Percentiles rank a stretch among this genome's conserved stretches.
Evolutionary conservation across 2,113 vertebrate genomes (phyloP).

Genomic region (Myotis brandtii): DNA sequence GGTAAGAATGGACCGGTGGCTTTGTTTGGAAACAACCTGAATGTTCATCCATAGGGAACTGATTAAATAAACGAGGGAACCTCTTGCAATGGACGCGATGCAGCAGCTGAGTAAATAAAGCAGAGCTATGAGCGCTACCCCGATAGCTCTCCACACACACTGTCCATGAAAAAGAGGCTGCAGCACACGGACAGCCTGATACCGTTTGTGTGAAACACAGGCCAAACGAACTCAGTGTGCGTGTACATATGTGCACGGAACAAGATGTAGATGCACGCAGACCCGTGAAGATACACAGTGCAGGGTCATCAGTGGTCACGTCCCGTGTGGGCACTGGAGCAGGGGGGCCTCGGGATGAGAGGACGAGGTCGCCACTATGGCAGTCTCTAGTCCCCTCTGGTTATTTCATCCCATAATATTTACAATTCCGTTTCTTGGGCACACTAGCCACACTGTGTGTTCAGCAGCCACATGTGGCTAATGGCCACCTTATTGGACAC

Average conservation of each 20-base stretch:
- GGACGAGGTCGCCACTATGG: not conserved
- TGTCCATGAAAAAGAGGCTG: not conserved
- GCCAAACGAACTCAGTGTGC: not conserved
- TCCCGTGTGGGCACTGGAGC: not conserved
- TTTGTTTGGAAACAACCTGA: slow-evolving; percentile 2
- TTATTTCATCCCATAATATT: not conserved
- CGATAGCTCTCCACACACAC: not conserved
- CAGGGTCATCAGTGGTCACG: too few relatives aligned
- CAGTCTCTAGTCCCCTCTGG: not conserved
- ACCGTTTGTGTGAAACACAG: not conserved
- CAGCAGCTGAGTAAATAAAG: not conserved
- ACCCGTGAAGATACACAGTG: not conserved
- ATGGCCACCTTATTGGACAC: not conserved
- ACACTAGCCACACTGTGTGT: not conserved
- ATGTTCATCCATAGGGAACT: not conserved
- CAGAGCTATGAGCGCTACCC: not conserved
- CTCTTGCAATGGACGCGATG: not conserved
- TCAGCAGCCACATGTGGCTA: not conserved
- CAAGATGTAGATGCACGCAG: not conserved
- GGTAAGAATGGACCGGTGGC: not conserved
- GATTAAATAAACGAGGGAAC: not conserved
- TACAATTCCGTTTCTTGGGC: not conserved
- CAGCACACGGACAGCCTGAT: accelerated
- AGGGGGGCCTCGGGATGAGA: not conserved
- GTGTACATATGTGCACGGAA: not conserved